Evolutionary conservation across 2,797 vertebrate genomes (phyloP).

Genomic region (Spheniscus humboldti): DNA sequence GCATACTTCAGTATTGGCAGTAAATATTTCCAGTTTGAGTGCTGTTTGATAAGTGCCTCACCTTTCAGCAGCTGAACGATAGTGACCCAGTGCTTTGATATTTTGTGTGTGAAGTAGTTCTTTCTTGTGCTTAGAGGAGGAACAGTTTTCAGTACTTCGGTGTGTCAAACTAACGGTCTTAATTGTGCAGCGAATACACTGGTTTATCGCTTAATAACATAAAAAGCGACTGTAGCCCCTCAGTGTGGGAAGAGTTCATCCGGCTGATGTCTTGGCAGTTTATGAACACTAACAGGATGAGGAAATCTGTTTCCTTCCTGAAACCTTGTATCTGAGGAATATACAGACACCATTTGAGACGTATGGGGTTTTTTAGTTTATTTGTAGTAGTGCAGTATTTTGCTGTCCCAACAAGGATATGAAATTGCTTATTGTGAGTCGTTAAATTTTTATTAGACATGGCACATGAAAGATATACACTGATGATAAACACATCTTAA

Average conservation of each 20-base stretch:
- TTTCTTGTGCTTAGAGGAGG: background rate
- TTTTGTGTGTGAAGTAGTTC: background rate
- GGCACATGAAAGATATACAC: background rate
- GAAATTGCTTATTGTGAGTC: background rate
- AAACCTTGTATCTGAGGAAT: slow-evolving; percentile 56
- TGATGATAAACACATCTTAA: background rate
- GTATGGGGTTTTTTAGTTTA: background rate
- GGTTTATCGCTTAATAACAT: background rate
- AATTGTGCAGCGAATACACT: background rate
- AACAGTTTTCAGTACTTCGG: background rate
- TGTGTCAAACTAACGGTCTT: background rate
- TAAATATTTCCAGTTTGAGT: background rate
- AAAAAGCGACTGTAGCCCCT: background rate
- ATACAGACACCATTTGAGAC: slow-evolving; percentile 48
- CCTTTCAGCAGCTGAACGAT: background rate
- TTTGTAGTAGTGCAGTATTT: slow-evolving; percentile 11
- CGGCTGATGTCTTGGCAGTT: slow-evolving; percentile 55
- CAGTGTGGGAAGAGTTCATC: slow-evolving; percentile 46
- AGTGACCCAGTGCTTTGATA: background rate
- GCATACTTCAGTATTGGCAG: background rate
- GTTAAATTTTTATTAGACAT: background rate
- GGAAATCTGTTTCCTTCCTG: slow-evolving; percentile 79
- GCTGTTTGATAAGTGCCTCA: background rate
- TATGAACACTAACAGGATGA: slow-evolving; percentile 60
- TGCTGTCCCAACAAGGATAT: background rate